phyloP scores from a whole-genome alignment of 2,797 vertebrate species.

The Miichthys miiuy region DNA sequence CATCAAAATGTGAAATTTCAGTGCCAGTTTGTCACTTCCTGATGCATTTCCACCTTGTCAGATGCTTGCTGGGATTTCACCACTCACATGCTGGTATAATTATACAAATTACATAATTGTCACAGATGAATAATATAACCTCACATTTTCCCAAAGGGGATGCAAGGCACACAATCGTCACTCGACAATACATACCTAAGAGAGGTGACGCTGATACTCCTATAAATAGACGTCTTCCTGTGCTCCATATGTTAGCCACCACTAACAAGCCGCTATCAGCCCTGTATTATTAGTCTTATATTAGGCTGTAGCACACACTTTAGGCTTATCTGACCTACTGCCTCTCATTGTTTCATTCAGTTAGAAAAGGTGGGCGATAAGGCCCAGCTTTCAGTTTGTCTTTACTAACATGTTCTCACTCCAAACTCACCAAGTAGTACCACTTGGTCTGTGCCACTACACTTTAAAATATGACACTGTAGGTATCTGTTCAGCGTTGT shows the following conservation, averaged over 20 bases:
- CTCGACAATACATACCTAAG: slow-evolving; percentile 28
- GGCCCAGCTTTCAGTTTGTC: too few relatives aligned
- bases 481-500: too few relatives aligned
- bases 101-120: slow-evolving; percentile 70
- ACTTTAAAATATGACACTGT: too few relatives aligned
- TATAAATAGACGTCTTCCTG: slow-evolving; percentile 9
- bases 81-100: slow-evolving; percentile 63
- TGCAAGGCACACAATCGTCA: slow-evolving; percentile 23
- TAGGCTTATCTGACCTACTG: too few relatives aligned
- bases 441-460: too few relatives aligned
- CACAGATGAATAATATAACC: slow-evolving; percentile 53
- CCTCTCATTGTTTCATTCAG: too few relatives aligned
- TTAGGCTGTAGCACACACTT: too few relatives aligned
- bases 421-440: too few relatives aligned
- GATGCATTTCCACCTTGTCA: slow-evolving; percentile 45
- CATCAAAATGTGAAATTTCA: not conserved
- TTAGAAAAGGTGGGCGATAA: too few relatives aligned
- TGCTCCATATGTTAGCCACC: not conserved
- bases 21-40: slow-evolving; percentile 43
- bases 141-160: slow-evolving; percentile 54
- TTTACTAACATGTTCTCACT: too few relatives aligned
- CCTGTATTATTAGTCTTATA: too few relatives aligned
- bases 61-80: slow-evolving; percentile 56
- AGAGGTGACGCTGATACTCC: slow-evolving; percentile 17
- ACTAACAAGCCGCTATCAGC: too few relatives aligned